Evolutionary conservation across 2,113 vertebrate genomes (phyloP), one percentile per base, ranked within the genome.

Genomic region (Sceloporus undulatus): DNA sequence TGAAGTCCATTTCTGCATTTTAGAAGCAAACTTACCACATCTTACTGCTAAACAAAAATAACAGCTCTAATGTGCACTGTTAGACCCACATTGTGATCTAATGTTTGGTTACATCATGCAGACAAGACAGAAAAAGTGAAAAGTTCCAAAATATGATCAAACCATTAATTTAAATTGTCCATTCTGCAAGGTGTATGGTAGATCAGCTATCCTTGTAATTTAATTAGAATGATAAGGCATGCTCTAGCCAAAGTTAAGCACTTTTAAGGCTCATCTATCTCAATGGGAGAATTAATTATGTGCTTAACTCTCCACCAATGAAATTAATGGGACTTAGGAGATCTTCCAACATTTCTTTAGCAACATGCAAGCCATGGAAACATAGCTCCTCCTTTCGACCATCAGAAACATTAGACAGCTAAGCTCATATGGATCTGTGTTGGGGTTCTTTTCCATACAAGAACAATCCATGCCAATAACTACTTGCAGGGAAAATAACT

Each of bases 221-320:
- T 82, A 68, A 82, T 82, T 66, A 29, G 68, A 68, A 82, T 82
- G 62, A 82, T 82, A 68, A 62, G 62, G 23, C 38, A 82, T 16
- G 38, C 62, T 82, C 62, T 38, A 42, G 62, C 34, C 38, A 68
- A 68, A 68, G 23, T 42, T 82, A 82, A 82, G 62, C 80, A 68
- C 80, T 68, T 40, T 27, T 66, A 82, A 82, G 80, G 62, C 62
- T 68, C 62, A 82, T 82, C 38, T 82, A 42, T 68, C 66, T 82
- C 80, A 82, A 29, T 68, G 62, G 62, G 38, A 82, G 38, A 68
- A 68, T 42, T 40, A 81, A 82, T 34, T 16, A 82, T 68, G 62
- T 27, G 65, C 80, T 42, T 68, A 66, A 68, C 40, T 66, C 80
- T 42, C 80, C 38, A 2, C 34, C 79, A 81, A 2, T 65, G 18